A percentile compares a stretch with the other conserved stretches of the same genome.
Conservation (phyloP, 2,888 invertebrate species). For the Endomychus coccineus region DNA sequence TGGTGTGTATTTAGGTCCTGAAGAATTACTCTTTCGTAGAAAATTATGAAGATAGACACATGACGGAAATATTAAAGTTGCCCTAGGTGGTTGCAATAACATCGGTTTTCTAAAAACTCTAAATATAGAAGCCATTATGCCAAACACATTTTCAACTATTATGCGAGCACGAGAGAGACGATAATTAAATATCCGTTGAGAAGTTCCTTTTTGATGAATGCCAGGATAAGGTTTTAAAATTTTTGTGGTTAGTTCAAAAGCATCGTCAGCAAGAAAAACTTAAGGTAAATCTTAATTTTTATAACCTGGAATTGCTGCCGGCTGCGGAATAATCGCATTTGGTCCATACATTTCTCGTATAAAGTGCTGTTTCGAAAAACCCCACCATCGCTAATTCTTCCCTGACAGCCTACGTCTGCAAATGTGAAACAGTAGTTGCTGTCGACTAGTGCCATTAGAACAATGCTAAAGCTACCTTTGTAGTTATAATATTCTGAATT, state of each 20-base stretch:
- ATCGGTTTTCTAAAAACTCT: conserved; percentile 30
- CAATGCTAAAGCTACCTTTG: conserved; percentile 27
- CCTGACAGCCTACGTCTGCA: conserved; percentile 31
- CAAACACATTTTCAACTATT: conserved; percentile 24
- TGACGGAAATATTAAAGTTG: conserved; percentile 27
- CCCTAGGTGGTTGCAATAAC: conserved; percentile 24
- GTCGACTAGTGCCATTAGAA: conserved; percentile 27
- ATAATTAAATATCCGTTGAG: conserved; percentile 21
- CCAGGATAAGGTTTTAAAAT: conserved; percentile 24
- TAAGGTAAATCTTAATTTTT: conserved; percentile 16
- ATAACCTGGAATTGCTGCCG: conserved; percentile 14
- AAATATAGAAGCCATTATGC: conserved; percentile 24
- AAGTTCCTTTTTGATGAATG: conserved; percentile 10
- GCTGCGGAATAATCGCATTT: conserved; percentile 14
- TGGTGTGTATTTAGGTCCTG: conserved; percentile 23
- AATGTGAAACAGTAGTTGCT: conserved; percentile 28
- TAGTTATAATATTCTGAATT: conserved; percentile 29
- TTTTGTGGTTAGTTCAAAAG: conserved; percentile 16
- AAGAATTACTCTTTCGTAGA: conserved; percentile 23
- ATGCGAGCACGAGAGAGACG: conserved; percentile 17
- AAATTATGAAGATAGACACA: conserved; percentile 31
- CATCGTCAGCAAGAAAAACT: conserved; percentile 19
- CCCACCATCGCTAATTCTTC: conserved; percentile 27
- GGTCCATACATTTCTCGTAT: conserved; percentile 13
- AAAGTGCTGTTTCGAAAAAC: conserved; percentile 17